Evolutionary conservation across 2,113 vertebrate genomes (phyloP).

Genomic region (Jaculus jaculus): DNA sequence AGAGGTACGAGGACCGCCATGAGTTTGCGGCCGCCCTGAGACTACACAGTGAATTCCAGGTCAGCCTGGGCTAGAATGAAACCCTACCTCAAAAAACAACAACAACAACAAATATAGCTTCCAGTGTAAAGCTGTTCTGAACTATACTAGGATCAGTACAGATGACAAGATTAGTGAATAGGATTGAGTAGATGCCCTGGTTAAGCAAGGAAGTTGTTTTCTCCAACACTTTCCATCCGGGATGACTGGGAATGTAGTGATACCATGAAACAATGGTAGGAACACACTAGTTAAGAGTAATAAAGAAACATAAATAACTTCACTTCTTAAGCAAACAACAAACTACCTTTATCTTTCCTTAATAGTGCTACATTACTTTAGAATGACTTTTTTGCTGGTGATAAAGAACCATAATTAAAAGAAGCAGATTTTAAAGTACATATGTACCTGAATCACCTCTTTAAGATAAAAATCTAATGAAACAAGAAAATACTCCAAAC

Average conservation of each 20-base stretch:
- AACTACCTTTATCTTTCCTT: neutral
- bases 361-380: conserved; percentile 23
- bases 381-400: neutral
- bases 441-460: neutral
- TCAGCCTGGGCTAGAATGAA: too few species aligned
- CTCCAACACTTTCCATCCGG: neutral
- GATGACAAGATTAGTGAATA: neutral
- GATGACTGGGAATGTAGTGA: neutral
- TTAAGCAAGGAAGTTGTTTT: neutral
- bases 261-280: neutral
- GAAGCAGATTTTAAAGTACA: conserved; percentile 25
- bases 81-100: too few species aligned
- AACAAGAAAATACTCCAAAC: conserved; percentile 46
- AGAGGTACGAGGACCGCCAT: too few species aligned
- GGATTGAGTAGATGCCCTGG: neutral
- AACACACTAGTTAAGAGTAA: neutral
- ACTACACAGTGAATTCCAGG: too few species aligned
- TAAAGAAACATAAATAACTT: conserved; percentile 26
- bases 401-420: conserved; percentile 30
- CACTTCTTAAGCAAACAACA: neutral
- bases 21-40: too few species aligned
- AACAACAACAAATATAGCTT: too few species aligned
- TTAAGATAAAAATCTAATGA: conserved; percentile 52
- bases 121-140: neutral
- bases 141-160: neutral